Evolutionary conservation across 2,113 vertebrate species (phyloP).

Genomic region (Caracal caracal): DNA sequence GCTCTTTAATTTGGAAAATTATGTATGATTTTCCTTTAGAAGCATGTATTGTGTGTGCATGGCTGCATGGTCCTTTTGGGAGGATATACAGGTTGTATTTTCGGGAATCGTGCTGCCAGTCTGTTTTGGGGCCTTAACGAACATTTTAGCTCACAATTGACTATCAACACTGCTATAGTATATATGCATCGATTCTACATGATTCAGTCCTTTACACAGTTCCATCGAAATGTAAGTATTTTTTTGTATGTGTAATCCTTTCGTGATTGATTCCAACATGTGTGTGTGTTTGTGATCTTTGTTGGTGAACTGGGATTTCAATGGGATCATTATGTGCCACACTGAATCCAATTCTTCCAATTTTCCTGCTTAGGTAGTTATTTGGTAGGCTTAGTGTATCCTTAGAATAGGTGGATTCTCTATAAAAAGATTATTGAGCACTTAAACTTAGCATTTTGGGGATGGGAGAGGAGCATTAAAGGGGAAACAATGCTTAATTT

Average conservation of each 20-base stretch:
- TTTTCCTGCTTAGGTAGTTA: constrained; percentile 34
- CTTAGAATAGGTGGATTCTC: background rate
- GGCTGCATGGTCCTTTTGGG: background rate
- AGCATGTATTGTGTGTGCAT: background rate
- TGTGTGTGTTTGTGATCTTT: background rate
- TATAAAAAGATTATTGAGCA: background rate
- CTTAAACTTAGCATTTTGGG: constrained; percentile 3
- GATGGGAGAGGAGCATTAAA: constrained; percentile 12
- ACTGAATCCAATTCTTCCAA: background rate
- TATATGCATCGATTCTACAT: constrained; percentile 99
- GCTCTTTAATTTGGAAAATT: constrained; percentile 9
- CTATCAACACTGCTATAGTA: constrained; percentile 97
- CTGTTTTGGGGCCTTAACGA: constrained; percentile 86
- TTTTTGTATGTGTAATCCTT: background rate
- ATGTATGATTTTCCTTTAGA: constrained; percentile 24
- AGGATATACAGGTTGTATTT: constrained; percentile 1
- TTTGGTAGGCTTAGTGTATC: constrained; percentile 10
- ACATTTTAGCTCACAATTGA: constrained; percentile 92
- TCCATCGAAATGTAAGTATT: constrained; percentile 94
- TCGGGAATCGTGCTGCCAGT: background rate
- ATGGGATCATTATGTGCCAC: background rate
- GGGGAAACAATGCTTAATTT: background rate
- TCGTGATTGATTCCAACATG: background rate
- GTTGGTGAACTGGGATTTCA: constrained; percentile 31
- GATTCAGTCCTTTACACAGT: constrained; percentile 97